Evolutionary conservation across 2,797 vertebrate species (phyloP).

Genomic region (Aulostomus chinensis): DNA sequence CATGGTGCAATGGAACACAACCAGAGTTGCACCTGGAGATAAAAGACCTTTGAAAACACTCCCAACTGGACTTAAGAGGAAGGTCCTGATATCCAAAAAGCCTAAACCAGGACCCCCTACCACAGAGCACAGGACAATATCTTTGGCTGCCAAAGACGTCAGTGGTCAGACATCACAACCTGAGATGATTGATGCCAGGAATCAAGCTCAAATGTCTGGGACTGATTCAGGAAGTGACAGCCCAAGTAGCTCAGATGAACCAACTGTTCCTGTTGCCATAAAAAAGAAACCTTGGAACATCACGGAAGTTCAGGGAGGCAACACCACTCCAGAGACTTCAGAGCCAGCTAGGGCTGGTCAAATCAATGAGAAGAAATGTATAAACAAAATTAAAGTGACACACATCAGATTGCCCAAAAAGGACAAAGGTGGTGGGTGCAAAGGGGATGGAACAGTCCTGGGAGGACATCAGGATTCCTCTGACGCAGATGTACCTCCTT

Average conservation of each 20-base stretch:
- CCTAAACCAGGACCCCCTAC: slow-evolving; percentile 18
- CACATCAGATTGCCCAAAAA: slow-evolving; percentile 44
- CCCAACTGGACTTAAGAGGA: slow-evolving; percentile 8
- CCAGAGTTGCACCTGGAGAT: slow-evolving; percentile 29
- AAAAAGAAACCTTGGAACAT: slow-evolving; percentile 33
- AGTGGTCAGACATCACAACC: slow-evolving; percentile 4
- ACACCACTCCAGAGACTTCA: slow-evolving; percentile 15
- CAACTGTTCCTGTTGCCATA: slow-evolving; percentile 7
- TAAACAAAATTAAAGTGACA: slow-evolving; percentile 67
- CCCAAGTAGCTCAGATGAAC: slow-evolving; percentile 32
- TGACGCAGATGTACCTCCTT: background rate
- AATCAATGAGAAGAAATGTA: slow-evolving; percentile 60
- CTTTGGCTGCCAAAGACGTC: slow-evolving; percentile 12
- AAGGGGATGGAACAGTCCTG: slow-evolving; percentile 8
- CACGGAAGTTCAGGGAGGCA: slow-evolving; percentile 12
- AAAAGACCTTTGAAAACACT: slow-evolving; percentile 37
- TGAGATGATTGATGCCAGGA: slow-evolving; percentile 1
- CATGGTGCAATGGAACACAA: slow-evolving; percentile 38
- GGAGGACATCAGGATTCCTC: slow-evolving; percentile 2
- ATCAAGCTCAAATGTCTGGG: slow-evolving; percentile 9
- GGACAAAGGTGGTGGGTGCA: slow-evolving; percentile 28
- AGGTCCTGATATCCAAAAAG: slow-evolving; percentile 7
- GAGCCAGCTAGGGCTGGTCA: slow-evolving; percentile 15
- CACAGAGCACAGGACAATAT: slow-evolving; percentile 2
- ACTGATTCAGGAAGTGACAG: slow-evolving; percentile 20